Base-by-base conservation (phyloP, 2,797 vertebrate species). In the Rhinoraja longicauda region DNA sequence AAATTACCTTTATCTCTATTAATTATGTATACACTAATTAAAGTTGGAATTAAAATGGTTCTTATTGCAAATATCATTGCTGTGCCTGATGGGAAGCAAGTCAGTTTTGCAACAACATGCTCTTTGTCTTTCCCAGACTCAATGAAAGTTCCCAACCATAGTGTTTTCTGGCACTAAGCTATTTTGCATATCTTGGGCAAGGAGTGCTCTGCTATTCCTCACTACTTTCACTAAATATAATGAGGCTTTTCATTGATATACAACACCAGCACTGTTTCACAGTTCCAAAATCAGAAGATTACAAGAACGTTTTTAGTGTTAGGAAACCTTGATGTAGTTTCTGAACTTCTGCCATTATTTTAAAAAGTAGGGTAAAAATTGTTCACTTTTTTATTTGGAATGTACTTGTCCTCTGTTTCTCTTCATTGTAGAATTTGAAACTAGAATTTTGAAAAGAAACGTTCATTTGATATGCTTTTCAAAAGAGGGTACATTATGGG, bases 191-290 rank as follows among this genome's bases (percentile, higher is more conserved):
- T 73, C 36, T 90, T 36, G 64, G 67, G 32, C 62, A 90, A 91
- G 90, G 67, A 70, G 26, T 91, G 73, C 45, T 53, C 90, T 91
- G 64, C 39, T n/a, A 17, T 45, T 73, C 26, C 70, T 91, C 39
- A 45, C 29, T 91, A 53, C 70, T 91, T 90, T 39, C 21, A 39
- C 32, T 62, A 67, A 84, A 53, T 84, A 59, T 91, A 91, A 91
- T 73, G 73, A 91, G 90, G 32, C 67, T 73, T 73, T 91, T 91
- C 67, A 91, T 53, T 70, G 12, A 91, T 91, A 13, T 73, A 91
- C 12, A 73, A 72, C 62, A 72, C 62, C 90, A 91, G 84, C 39
- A 73, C 70, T 45, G 67, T 91, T 67, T 73, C 29, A 91, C 32
- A 26, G 36, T 73, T 73, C 39, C 26, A 53, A 73, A 91, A 39